Evolutionary conservation across 2,113 vertebrate genomes (phyloP).

Genomic region (Cacatua alba): DNA sequence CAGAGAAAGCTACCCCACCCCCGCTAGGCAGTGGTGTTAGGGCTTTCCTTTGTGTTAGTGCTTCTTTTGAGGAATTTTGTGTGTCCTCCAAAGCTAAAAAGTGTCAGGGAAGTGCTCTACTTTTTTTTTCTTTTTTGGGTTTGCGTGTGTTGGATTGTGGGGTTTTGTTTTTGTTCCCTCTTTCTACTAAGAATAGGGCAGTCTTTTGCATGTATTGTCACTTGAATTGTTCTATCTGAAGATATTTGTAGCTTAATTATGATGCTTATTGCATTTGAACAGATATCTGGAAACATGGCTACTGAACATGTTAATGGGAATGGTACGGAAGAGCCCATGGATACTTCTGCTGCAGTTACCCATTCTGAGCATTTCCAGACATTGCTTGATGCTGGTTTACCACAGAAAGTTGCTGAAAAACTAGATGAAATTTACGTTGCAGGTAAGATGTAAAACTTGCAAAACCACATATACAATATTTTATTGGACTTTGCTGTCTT

Average conservation of each 20-base stretch:
- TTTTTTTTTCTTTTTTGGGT: not conserved
- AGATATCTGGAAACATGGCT: constrained; percentile 96
- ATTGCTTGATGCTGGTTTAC: constrained; percentile 93
- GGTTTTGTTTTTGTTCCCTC: not conserved
- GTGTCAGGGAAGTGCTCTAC: not conserved
- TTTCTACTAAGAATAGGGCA: not conserved
- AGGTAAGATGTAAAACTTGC: constrained; percentile 89
- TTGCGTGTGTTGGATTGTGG: not conserved
- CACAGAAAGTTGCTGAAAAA: constrained; percentile 96
- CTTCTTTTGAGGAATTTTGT: constrained; percentile 51
- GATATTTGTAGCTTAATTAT: constrained; percentile 85
- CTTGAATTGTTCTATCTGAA: constrained; percentile 49
- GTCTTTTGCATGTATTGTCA: constrained; percentile 28
- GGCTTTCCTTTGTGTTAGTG: constrained; percentile 56
- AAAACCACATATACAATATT: constrained; percentile 76
- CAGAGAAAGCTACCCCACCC: constrained; percentile 41
- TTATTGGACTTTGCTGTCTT: constrained; percentile 86
- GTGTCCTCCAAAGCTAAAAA: not conserved
- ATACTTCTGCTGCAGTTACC: constrained; percentile 88
- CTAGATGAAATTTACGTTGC: constrained; percentile 98
- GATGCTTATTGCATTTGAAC: constrained; percentile 91
- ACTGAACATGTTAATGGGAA: constrained; percentile 98
- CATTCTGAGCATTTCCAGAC: constrained; percentile 95
- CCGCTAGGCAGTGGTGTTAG: constrained; percentile 23
- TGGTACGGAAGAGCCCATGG: constrained; percentile 97